Evolutionary conservation across 2,888 invertebrate genomes (phyloP), one percentile per base, ranked within the genome.

Genomic region (Apodemia hepburni): DNA sequence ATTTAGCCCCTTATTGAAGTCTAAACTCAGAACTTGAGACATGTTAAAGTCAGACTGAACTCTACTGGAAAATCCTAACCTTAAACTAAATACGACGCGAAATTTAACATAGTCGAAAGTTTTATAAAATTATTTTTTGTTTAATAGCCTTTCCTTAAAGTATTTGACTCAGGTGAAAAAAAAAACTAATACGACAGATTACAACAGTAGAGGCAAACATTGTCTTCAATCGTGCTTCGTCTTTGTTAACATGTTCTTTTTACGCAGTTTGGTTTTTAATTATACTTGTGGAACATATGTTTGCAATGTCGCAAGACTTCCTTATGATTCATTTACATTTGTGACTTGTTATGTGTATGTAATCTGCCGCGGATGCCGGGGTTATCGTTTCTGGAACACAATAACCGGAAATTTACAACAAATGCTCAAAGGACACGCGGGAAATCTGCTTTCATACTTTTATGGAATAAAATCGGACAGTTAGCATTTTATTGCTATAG

Each of bases 271-370:
- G 58, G 58, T 59, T 42, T 22, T 17, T 59, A 59, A 59, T 59
- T 22, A 69, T 62, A 60, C 65, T 68, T 63, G 68, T 68, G 65
- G 64, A 60, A 62, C 47, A 62, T 62, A 47, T 58, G 49, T 62
- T 45, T 47, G 33, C 47, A 62, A 62, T 62, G 67, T 67, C 68
- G 67, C 68, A 71, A 73, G 72, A 77, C 75, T 77, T 78, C 62
- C 75, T 54, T 78, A 75, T 83, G 82, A 84, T 74, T 84, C 82
- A 84, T 76, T 76, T 73, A 70, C 71, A 58, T 18, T 67, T 74
- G 69, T 76, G 75, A 80, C 69, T 78, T 81, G 80, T 74, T 79
- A 74, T 74, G 18, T 45, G 61, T 62, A 42, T 77, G 72, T 75
- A 73, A 73, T 72, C 74, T 71, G 64, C 61, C 66, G 67, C 80